phyloP scores from a whole-genome alignment of 2,888 invertebrate species.

The Cataglyphis cursor region DNA sequence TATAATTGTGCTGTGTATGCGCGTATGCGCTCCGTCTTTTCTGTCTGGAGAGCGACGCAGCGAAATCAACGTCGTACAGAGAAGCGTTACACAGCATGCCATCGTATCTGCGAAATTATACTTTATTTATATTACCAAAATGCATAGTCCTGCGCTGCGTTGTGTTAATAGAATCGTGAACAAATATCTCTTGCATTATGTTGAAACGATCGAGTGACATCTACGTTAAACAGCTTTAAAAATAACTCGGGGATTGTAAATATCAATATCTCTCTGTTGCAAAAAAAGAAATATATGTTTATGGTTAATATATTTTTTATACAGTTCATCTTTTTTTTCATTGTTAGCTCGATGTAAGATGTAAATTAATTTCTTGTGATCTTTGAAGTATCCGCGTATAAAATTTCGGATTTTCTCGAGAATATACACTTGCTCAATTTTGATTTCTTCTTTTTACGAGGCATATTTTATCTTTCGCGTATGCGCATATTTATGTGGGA shows the following conservation, averaged over 20 bases:
- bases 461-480: constrained; percentile 30
- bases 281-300: background rate
- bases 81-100: constrained; percentile 39
- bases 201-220: constrained; percentile 8
- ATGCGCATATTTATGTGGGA: constrained; percentile 50
- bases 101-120: constrained; percentile 43
- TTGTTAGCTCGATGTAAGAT: background rate
- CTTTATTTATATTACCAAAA: constrained; percentile 34
- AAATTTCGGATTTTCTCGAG: background rate
- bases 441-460: background rate
- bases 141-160: constrained; percentile 4
- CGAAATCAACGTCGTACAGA: constrained; percentile 51
- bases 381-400: background rate
- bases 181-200: constrained; percentile 8
- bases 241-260: background rate
- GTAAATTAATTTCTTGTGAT: background rate
- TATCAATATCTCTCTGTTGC: background rate
- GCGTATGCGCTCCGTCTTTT: constrained; percentile 64
- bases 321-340: background rate
- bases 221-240: constrained; percentile 11
- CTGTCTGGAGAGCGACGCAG: constrained; percentile 35
- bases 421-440: background rate
- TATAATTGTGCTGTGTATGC: constrained; percentile 78
- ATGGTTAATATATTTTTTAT: background rate
- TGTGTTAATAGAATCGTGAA: constrained; percentile 44